Evolutionary conservation across 2,888 invertebrate species (phyloP), one percentile per base, ranked within the genome.

Genomic region (Agrotis exclamationis): DNA sequence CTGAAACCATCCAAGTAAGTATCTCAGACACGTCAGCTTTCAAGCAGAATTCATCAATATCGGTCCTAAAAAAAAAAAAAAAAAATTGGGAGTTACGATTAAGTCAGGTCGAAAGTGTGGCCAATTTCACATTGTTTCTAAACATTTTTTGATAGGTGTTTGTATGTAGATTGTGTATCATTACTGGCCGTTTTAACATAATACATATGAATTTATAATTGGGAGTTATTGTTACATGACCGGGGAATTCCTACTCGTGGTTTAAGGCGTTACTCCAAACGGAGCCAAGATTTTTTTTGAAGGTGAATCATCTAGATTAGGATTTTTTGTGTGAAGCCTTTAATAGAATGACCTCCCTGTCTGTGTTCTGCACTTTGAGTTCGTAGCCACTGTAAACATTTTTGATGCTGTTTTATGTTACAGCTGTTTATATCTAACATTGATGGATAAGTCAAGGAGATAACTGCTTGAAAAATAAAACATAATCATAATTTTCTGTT

Each of bases 211-310:
- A 83, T 76, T 73, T 76, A 74, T 80, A 83, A 79, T 81, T 82
- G 39, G 67, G 77, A 85, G 83, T 83, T 84, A 89, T 76, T 88
- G 90, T 90, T 83, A 87, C 88, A 87, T 84, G 85, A 88, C 87
- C 73, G 87, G 89, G 88, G 83, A 86, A 88, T 87, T 84, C 88
- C 89, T 68, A 33, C 59, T 16, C 67, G 75, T 58, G 53, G n/a
- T 44, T 51, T 20, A 44, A 33, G 0, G 66, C 2, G n/a, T 73
- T 70, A 59, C 6, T 14, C 45, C 28, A 50, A 24, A 78, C n/a
- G 9, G 62, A 62, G 9, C 11, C 64, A 72, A 47, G 63, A 62
- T 50, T 44, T 62, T 48, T 39, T 69, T 69, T 39, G 11, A 3
- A 16, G 45, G 39, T 66, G 53, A 54, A 2, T 72, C 51, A 48